These are phyloP conservation scores for Streblospio benedicti DNA, from an alignment of 1,140 invertebrate genomes.

Conservation along the genomic window DNA sequence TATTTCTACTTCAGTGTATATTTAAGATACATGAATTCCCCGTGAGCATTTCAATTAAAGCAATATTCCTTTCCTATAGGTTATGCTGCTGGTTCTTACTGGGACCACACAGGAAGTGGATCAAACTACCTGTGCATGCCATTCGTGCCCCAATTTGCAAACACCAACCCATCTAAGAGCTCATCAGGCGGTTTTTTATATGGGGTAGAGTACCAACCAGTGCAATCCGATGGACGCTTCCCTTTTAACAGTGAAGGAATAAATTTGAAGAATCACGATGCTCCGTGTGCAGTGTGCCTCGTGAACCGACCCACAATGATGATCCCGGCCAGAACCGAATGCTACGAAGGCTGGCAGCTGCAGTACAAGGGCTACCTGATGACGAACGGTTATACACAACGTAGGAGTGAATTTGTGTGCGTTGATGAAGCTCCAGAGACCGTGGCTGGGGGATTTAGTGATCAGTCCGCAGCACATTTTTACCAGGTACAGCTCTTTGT, in stretches of 20 bases:
- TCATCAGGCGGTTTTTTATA: too few species aligned
- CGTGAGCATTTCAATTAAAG: too few species aligned
- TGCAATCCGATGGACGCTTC: too few species aligned
- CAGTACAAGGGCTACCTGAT: conserved; percentile 25
- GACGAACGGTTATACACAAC: background rate
- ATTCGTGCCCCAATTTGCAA: background rate
- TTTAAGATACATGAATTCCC: too few species aligned
- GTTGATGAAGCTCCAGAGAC: background rate
- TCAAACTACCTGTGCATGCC: background rate
- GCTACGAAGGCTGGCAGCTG: conserved; percentile 21
- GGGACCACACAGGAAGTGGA: background rate
- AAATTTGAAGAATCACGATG: background rate
- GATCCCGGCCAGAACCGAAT: conserved; percentile 23
- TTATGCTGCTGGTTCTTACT: background rate
- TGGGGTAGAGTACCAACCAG: background rate
- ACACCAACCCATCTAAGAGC: background rate
- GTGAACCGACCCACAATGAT: conserved; percentile 14
- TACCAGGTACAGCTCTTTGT: too few species aligned
- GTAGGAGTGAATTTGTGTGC: background rate
- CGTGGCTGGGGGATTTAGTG: background rate
- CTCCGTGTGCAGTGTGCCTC: background rate
- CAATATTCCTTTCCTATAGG: too few species aligned
- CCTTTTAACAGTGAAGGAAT: too few species aligned
- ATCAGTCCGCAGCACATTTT: background rate
- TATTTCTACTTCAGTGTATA: too few species aligned